Conservation (phyloP, 2,113 vertebrate genomes). For the Indicator indicator region DNA sequence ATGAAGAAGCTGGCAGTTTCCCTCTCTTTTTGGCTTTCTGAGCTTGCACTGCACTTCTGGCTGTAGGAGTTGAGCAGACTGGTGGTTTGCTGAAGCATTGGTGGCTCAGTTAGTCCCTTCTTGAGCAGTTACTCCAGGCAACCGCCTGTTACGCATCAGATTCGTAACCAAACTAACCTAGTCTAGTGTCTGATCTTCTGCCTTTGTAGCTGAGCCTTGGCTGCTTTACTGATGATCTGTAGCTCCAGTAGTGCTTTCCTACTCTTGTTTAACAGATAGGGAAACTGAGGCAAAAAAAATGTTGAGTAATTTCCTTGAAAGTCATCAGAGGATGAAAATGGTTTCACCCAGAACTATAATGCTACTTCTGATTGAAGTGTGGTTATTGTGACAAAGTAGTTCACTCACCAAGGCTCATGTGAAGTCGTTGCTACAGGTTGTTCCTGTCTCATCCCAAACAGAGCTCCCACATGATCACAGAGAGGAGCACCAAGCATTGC, state of each 20-base stretch:
- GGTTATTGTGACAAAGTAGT: neutral
- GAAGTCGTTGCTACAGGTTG: neutral
- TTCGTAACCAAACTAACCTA: neutral
- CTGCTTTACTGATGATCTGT: neutral
- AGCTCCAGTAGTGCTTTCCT: neutral
- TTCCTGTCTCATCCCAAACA: neutral
- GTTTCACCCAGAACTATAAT: neutral
- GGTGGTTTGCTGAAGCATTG: neutral
- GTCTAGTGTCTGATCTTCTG: neutral
- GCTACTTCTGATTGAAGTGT: neutral
- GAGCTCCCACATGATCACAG: neutral
- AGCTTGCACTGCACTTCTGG: neutral
- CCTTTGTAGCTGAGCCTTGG: neutral
- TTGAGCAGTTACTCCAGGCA: neutral
- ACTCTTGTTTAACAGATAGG: neutral
- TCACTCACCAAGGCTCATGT: neutral
- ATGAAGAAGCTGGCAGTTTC: slow-evolving; percentile 36
- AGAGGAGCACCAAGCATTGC: neutral
- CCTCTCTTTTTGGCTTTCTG: neutral
- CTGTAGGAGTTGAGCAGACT: neutral
- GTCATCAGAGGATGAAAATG: neutral
- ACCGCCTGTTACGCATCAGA: neutral
- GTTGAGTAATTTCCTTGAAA: neutral
- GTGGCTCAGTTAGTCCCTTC: neutral
- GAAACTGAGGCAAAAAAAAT: neutral